Evolutionary conservation across 2,113 vertebrate genomes (phyloP), one percentile per base, ranked within the genome.

Genomic region (Cisticola juncidis): DNA sequence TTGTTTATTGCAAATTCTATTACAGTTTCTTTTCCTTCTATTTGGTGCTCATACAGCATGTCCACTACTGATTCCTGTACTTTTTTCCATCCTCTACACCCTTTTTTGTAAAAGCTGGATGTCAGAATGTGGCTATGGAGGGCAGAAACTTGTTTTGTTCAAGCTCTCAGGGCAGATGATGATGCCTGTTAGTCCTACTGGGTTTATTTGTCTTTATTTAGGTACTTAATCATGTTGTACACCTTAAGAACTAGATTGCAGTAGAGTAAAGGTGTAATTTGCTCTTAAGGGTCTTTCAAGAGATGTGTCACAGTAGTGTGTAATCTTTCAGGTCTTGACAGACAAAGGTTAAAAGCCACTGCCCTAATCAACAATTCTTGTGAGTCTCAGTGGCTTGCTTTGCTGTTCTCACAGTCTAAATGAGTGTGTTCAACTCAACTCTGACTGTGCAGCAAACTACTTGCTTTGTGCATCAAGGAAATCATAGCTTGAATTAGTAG

Each of bases 11-110:
- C 36, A 57, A 44, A 62, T 21, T n/a, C 33, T 66, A 13, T 24
- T 1, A 0, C 0, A 1, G 22, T 12, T 25, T 77, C 35, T 61
- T 35, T 9, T 81, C 2, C 26, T 51, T 6, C 29, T 47, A 1
- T 60, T 88, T 25, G 24, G 12, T 53, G 60, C 21, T 51, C 1
- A 0, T 23, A 24, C 35, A 69, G 40, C 33, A 12, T 2, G 1
- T 56, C 70, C 54, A 33, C 42, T 35, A 8, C 11, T 38, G 40
- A 44, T 65, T 72, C 20, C 20, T 64, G 28, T 51, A 16, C 25
- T 69, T 81, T 33, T 26, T 47, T 72, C 50, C 24, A 11, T 72
- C n/a, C 23, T 8, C 50, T 57, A 2, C 22, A 20, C 26, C 50
- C 31, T 84, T 31, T 24, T 54, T 62, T 64, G 0, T 68, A 35